Conservation (phyloP, 2,113 vertebrate genomes). For the Perca flavescens region DNA sequence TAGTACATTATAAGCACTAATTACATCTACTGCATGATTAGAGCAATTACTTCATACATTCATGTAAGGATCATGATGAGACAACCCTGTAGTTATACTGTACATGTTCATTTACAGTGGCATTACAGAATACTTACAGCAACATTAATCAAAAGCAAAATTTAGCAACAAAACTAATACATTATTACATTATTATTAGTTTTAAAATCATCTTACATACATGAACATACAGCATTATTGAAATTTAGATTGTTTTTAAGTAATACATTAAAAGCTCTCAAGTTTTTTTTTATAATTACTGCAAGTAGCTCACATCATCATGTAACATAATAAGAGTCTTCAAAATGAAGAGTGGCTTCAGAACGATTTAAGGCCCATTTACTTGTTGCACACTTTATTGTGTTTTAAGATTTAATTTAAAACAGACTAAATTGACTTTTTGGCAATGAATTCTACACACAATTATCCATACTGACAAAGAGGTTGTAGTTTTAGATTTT, state of each 20-base stretch:
- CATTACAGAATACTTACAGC: slow-evolving; percentile 23
- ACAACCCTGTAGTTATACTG: slow-evolving; percentile 10
- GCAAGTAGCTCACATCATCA: slow-evolving; percentile 5
- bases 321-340: background rate
- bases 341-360: slow-evolving; percentile 10
- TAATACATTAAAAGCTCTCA: slow-evolving; percentile 35
- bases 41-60: slow-evolving; percentile 54
- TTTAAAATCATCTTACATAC: slow-evolving; percentile 34
- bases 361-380: background rate
- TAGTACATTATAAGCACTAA: slow-evolving; percentile 27
- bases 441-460: background rate
- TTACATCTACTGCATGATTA: slow-evolving; percentile 33
- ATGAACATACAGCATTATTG: background rate
- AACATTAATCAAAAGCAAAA: slow-evolving; percentile 13
- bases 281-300: slow-evolving; percentile 20
- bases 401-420: slow-evolving; percentile 11
- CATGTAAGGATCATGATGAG: slow-evolving; percentile 24
- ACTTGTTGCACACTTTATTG: slow-evolving; percentile 24
- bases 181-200: background rate
- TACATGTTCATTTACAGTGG: slow-evolving; percentile 27
- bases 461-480: background rate
- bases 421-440: slow-evolving; percentile 1
- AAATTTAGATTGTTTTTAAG: slow-evolving; percentile 10
- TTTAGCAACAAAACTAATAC: slow-evolving; percentile 9
- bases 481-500: background rate